These are phyloP conservation scores for Syngnathus rostellatus DNA, from an alignment of 2,797 vertebrate genomes.

Conservation along the genomic window DNA sequence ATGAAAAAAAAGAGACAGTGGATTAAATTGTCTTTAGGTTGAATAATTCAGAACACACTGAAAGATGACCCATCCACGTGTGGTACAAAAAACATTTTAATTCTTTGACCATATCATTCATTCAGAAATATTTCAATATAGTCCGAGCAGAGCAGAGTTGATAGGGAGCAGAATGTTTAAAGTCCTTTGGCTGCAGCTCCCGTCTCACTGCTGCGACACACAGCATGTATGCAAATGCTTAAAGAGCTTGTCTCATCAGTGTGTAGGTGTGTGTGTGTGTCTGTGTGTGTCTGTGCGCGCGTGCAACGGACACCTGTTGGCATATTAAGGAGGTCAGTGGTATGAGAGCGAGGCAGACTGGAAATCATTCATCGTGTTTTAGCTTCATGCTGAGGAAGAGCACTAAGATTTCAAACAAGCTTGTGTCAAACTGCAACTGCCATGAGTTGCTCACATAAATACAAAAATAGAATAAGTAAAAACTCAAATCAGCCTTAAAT, in stretches of 20 bases:
- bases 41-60: background rate
- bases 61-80: constrained; percentile 4
- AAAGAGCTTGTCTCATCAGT: constrained; percentile 28
- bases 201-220: constrained; percentile 36
- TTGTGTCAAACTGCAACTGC: constrained; percentile 24
- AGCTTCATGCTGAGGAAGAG: constrained; percentile 65
- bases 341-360: constrained; percentile 60
- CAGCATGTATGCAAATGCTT: constrained; percentile 51
- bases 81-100: constrained; percentile 57
- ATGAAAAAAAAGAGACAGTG: too few relatives aligned
- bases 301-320: constrained; percentile 44
- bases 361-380: constrained; percentile 62
- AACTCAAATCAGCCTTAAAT: constrained; percentile 50
- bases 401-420: constrained; percentile 49
- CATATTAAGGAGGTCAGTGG: constrained; percentile 63
- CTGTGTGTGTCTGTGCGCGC: constrained; percentile 23
- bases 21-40: background rate
- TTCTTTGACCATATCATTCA: constrained; percentile 60
- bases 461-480: constrained; percentile 67
- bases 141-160: constrained; percentile 34
- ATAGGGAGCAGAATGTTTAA: constrained; percentile 44
- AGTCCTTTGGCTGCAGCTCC: constrained; percentile 64
- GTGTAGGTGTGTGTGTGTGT: constrained; percentile 17
- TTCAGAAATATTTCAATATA: constrained; percentile 49
- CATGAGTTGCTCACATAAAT: constrained; percentile 60